Evolutionary conservation across 2,888 invertebrate genomes (phyloP), one percentile per base, ranked within the genome.

Genomic region (Rambutsinella grinnellia): DNA sequence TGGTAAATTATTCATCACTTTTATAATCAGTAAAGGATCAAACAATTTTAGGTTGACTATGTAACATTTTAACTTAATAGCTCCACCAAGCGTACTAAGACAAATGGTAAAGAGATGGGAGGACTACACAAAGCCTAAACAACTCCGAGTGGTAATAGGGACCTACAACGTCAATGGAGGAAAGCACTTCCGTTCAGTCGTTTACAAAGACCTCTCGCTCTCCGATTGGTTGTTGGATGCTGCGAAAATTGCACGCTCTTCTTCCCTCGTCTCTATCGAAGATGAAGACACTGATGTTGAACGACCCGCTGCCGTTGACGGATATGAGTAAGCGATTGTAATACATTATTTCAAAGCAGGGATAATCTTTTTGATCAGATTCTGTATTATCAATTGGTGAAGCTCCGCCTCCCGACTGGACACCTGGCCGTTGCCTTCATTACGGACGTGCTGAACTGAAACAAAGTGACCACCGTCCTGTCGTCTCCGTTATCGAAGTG

Each of bases 151-250:
- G 3, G 93, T 94, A 61, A 92, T 96, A 66, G 99, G 97, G 17
- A 99, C 99, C 0, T 99, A 99, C 88, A 99, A 99, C 87, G 99
- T 99, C 0, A 99, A 99, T 87, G 99, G 99, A 49, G 99, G 99
- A 2, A 98, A 97, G 87, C 97, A 98, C 88, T 98, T 99, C 85
- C 91, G 97, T 82, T 97, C 96, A 87, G 93, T 99, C 67, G 98
- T 95, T 27, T 96, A 95, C 86, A 97, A 96, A 87, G 94, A 95
- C 86, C 90, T 93, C 0, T 92, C 94, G 0, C 87, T 96, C 46
- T 90, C 94, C 15, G 95, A 96, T 87, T 96, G 96, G 96, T 88
- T 98, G 26, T 87, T 97, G 54, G 97, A 97, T 87, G 93, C 94
- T 54, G 92, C 92, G 67, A 90, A 90, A 79, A 86, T 89, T 79